These are phyloP conservation scores for Clarias gariepinus DNA, from an alignment of 2,113 vertebrate genomes.

Conservation along the genomic window DNA sequence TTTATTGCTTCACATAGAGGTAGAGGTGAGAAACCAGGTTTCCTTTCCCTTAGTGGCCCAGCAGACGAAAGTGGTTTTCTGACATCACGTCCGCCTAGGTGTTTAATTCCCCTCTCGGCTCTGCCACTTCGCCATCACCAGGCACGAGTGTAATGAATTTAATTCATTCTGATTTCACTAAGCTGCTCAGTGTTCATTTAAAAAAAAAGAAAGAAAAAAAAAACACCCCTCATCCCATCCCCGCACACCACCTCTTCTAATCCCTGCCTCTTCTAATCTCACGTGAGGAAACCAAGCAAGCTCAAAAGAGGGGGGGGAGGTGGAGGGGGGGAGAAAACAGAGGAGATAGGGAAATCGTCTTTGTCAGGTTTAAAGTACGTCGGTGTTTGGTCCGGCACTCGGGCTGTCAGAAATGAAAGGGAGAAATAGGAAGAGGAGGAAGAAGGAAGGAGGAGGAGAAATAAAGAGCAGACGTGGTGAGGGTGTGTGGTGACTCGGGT, in stretches of 20 bases:
- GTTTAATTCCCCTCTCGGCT: constrained; percentile 50
- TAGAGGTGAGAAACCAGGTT: constrained; percentile 36
- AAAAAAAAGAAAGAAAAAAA: constrained; percentile 55
- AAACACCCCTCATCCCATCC: constrained; percentile 11
- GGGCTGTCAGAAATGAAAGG: constrained; percentile 43
- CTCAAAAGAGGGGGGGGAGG: background rate
- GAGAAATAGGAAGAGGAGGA: constrained; percentile 20
- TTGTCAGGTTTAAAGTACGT: constrained; percentile 49
- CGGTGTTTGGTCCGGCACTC: constrained; percentile 37
- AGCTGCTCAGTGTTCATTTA: constrained; percentile 62
- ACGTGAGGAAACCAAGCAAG: constrained; percentile 45
- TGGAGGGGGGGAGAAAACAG: background rate
- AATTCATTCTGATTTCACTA: constrained; percentile 60
- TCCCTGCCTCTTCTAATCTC: constrained; percentile 53
- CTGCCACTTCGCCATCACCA: constrained; percentile 52
- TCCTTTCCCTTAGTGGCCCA: constrained; percentile 36
- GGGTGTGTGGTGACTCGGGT: background rate
- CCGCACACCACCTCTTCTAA: constrained; percentile 50
- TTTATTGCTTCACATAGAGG: background rate
- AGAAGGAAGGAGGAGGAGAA: constrained; percentile 18
- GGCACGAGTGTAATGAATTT: constrained; percentile 59
- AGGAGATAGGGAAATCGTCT: constrained; percentile 30
- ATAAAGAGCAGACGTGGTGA: constrained; percentile 28
- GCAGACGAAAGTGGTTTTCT: constrained; percentile 33
- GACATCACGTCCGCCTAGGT: constrained; percentile 41